Evolutionary conservation across 1,140 invertebrate genomes (phyloP), one percentile per base, ranked within the genome.

Genomic region (Hormaphis cornu): DNA sequence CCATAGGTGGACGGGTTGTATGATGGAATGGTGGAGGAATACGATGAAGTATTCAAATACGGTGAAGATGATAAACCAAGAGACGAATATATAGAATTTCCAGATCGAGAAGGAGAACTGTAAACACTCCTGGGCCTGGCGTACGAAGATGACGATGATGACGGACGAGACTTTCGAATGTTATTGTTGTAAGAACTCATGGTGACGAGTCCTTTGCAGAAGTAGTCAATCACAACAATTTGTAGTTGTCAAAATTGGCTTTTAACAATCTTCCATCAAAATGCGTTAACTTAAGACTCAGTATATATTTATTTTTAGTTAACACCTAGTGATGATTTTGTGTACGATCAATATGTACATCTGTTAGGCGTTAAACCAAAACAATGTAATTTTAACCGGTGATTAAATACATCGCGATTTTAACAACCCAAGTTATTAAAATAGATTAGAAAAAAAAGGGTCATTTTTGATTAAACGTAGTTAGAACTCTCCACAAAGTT

Each of bases 1-100:
- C 85, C 84, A 66, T 86, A 86, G 6, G 83, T 83, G 0, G 80
- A 79, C 14, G 61, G 8, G 26, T 42, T 56, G 22, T 66, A 71
- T 8, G 70, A 69, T 18, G 56, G 56, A 28, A 69, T 40, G 14
- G 26, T 40, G 6, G 58, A 58, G 16, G 54, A 44, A 44, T 69
- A 53, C 6, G 53, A 71, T 7, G 70, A 69, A 0, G 70, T 35
- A 9, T 33, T 35, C 4, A 56, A 44, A 52, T 53, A 59, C 2
- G 37, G 58, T 7, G 54, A 37, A 1, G 63, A 3, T 0, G 70
- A 59, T 22, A 54, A 8, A 20, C 61, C 66, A 1, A 58, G 42
- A 22, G 56, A 48, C 26, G 63, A 69, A 16, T 70, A 50, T 30
- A 52, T 37, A 46, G 66, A 18, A 33, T n/a, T n/a, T 18, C 16